These are phyloP conservation scores for Indicator maculatus DNA, from an alignment of 2,113 vertebrate genomes.

Conservation along the genomic window DNA sequence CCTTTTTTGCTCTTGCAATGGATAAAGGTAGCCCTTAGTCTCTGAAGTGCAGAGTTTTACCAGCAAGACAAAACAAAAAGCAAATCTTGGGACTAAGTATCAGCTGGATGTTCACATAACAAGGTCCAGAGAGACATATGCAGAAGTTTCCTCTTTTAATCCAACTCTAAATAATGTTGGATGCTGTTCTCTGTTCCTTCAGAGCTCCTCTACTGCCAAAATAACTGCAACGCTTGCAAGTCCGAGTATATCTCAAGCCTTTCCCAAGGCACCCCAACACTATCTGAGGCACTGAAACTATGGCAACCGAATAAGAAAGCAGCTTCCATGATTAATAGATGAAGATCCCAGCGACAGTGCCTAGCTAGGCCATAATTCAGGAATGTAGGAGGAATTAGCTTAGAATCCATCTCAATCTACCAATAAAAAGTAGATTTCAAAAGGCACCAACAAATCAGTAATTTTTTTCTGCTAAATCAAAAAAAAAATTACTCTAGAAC, in stretches of 20 bases:
- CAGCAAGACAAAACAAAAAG: slow-evolving; percentile 58
- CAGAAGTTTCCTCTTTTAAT: slow-evolving; percentile 75
- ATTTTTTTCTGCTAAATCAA: not conserved
- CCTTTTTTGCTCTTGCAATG: not conserved
- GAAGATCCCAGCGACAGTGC: slow-evolving; percentile 89
- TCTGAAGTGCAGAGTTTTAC: slow-evolving; percentile 47
- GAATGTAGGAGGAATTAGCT: slow-evolving; percentile 74
- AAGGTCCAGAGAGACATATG: slow-evolving; percentile 78
- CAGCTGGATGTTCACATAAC: slow-evolving; percentile 76
- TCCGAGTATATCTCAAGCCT: slow-evolving; percentile 78
- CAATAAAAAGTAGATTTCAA: slow-evolving; percentile 59
- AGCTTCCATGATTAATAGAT: slow-evolving; percentile 99
- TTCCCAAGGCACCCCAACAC: slow-evolving; percentile 92
- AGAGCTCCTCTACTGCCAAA: slow-evolving; percentile 68
- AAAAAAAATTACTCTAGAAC: not conserved
- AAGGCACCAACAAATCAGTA: slow-evolving; percentile 33
- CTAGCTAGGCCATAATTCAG: slow-evolving; percentile 83
- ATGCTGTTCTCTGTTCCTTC: slow-evolving; percentile 65
- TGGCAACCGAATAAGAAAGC: slow-evolving; percentile 98
- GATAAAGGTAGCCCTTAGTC: slow-evolving; percentile 65
- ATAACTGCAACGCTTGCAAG: slow-evolving; percentile 81
- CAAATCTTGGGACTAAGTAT: slow-evolving; percentile 67
- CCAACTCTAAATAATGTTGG: slow-evolving; percentile 68
- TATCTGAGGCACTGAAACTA: slow-evolving; percentile 96
- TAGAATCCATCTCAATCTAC: slow-evolving; percentile 64